Evolutionary conservation across 2,888 invertebrate species (phyloP).

Genomic region (Entomobrya multifasciata): DNA sequence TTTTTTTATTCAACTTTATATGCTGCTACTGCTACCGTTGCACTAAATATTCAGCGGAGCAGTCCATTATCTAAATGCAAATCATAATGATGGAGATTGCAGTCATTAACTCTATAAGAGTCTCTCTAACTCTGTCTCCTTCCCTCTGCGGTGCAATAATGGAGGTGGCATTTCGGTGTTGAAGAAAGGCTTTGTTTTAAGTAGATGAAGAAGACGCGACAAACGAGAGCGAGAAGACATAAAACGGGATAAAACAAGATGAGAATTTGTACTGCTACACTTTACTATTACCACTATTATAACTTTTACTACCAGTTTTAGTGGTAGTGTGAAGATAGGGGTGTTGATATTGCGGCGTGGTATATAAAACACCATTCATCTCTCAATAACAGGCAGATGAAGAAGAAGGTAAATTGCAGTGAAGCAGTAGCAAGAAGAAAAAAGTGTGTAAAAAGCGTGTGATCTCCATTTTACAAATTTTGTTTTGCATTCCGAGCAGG

Average conservation of each 20-base stretch:
- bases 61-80: slow-evolving; percentile 75
- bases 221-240: slow-evolving; percentile 51
- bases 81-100: slow-evolving; percentile 74
- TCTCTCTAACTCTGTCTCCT: slow-evolving; percentile 19
- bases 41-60: slow-evolving; percentile 50
- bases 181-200: slow-evolving; percentile 48
- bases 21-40: not conserved
- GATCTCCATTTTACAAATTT: slow-evolving; percentile 73
- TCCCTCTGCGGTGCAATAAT: not conserved
- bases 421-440: not conserved
- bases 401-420: slow-evolving; percentile 3
- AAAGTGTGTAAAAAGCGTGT: slow-evolving; percentile 60
- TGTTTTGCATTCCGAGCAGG: slow-evolving; percentile 75
- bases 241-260: slow-evolving; percentile 75
- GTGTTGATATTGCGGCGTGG: slow-evolving; percentile 10
- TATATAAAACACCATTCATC: slow-evolving; percentile 60
- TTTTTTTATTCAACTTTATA: not conserved
- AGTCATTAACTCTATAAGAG: slow-evolving; percentile 70
- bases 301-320: slow-evolving; percentile 66
- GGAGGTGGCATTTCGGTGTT: not conserved
- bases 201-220: slow-evolving; percentile 13
- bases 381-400: slow-evolving; percentile 64
- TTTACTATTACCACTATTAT: slow-evolving; percentile 65
- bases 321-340: not conserved
- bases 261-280: slow-evolving; percentile 74